Conservation (phyloP, 2,113 vertebrate genomes). For the Otocyon megalotis region DNA sequence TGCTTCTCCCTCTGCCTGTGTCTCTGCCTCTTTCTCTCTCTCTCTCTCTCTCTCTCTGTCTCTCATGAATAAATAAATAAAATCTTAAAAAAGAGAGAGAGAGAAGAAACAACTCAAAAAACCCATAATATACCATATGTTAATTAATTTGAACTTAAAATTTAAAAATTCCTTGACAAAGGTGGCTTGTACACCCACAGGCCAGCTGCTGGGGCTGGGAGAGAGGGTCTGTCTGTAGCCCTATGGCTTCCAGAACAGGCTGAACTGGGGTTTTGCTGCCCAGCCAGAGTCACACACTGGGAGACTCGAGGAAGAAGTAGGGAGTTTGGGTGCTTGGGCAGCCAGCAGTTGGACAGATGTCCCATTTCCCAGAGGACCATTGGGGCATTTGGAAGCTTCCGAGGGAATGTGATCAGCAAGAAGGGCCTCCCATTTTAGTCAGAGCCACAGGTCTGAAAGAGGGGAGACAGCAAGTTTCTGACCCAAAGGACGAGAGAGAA, state of each 20-base stretch:
- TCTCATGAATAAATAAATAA: too few species aligned
- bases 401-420: rapidly evolving
- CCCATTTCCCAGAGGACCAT: background rate
- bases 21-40: too few species aligned
- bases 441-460: background rate
- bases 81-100: too few species aligned
- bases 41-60: too few species aligned
- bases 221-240: background rate
- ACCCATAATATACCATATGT: background rate
- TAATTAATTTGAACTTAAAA: background rate
- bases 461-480: background rate
- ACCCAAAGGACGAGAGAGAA: background rate
- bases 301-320: background rate
- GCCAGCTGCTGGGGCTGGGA: background rate
- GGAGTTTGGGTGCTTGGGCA: rapidly evolving
- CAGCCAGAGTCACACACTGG: background rate
- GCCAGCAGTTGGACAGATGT: background rate
- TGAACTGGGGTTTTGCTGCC: background rate
- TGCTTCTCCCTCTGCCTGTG: too few species aligned
- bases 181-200: background rate
- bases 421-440: background rate
- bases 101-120: too few species aligned
- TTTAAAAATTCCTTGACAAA: background rate
- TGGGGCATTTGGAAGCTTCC: background rate
- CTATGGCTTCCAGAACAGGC: background rate